Evolutionary conservation across 2,797 vertebrate genomes (phyloP).

Genomic region (Decapterus maruadsi): DNA sequence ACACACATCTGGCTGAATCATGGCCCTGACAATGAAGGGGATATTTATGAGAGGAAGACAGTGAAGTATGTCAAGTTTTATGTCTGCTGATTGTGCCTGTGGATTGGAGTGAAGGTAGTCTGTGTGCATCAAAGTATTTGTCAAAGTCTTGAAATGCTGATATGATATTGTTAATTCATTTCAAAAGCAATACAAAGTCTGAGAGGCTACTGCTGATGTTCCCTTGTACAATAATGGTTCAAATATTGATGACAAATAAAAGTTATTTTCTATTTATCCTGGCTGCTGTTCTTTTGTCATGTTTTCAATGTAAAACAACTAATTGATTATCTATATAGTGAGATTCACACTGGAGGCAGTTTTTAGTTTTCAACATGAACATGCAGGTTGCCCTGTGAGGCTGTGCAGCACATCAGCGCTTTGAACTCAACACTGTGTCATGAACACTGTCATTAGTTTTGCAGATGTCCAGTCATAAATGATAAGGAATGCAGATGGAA

Average conservation of each 20-base stretch:
- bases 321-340: too few species aligned
- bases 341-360: too few species aligned
- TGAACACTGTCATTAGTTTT: too few species aligned
- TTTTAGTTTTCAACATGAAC: background rate
- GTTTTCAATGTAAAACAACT: background rate
- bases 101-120: conserved; percentile 54
- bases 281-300: background rate
- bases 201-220: conserved; percentile 61
- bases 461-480: too few species aligned
- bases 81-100: conserved; percentile 67
- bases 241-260: conserved; percentile 83
- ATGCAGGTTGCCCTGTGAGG: background rate
- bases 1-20: conserved; percentile 35
- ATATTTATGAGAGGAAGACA: conserved; percentile 43
- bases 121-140: conserved; percentile 56
- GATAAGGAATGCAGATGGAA: too few species aligned
- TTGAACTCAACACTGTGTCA: background rate
- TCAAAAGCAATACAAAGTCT: conserved; percentile 70
- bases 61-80: conserved; percentile 34
- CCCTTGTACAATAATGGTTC: conserved; percentile 71
- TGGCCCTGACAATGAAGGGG: conserved; percentile 21
- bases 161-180: conserved; percentile 58
- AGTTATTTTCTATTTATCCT: conserved; percentile 82
- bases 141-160: conserved; percentile 58
- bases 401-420: background rate